phyloP scores from a whole-genome alignment of 2,888 invertebrate genomes.

The Scaptomyza polygonia region DNA sequence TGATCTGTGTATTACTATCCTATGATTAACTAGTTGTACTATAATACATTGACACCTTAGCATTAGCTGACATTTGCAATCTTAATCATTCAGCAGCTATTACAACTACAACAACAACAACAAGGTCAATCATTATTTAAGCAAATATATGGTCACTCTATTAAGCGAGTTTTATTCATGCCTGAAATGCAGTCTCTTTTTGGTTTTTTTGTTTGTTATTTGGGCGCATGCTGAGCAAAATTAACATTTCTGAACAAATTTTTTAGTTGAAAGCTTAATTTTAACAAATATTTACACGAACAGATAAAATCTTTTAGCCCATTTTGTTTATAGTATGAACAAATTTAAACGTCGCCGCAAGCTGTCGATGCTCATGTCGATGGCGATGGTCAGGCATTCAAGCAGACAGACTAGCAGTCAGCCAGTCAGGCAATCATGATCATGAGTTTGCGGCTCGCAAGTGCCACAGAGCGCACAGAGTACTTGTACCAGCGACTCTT shows the following conservation, averaged over 20 bases:
- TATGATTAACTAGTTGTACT: not conserved
- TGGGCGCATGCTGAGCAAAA: constrained; percentile 31
- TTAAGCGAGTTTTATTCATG: constrained; percentile 1
- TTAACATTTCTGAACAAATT: constrained; percentile 50
- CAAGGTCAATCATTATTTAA: not conserved
- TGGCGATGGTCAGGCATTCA: constrained; percentile 62
- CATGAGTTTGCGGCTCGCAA: too few relatives aligned
- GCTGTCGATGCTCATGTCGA: constrained; percentile 70
- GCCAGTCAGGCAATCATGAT: constrained; percentile 57
- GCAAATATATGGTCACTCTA: not conserved
- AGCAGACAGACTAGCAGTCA: constrained; percentile 50
- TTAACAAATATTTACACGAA: constrained; percentile 75
- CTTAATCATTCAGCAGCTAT: constrained; percentile 2
- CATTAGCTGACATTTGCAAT: constrained; percentile 35
- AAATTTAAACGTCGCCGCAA: constrained; percentile 75
- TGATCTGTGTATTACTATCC: not conserved
- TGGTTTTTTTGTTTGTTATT: not conserved
- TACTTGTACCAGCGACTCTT: constrained; percentile 6
- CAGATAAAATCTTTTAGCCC: constrained; percentile 72
- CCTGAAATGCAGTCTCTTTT: not conserved
- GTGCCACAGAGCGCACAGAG: too few relatives aligned
- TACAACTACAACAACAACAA: not conserved
- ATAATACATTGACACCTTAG: constrained; percentile 15
- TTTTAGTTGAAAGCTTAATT: constrained; percentile 76
- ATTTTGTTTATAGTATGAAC: constrained; percentile 67